phyloP scores from a whole-genome alignment of 23 tunicate species.

The Oikopleura dioica region DNA sequence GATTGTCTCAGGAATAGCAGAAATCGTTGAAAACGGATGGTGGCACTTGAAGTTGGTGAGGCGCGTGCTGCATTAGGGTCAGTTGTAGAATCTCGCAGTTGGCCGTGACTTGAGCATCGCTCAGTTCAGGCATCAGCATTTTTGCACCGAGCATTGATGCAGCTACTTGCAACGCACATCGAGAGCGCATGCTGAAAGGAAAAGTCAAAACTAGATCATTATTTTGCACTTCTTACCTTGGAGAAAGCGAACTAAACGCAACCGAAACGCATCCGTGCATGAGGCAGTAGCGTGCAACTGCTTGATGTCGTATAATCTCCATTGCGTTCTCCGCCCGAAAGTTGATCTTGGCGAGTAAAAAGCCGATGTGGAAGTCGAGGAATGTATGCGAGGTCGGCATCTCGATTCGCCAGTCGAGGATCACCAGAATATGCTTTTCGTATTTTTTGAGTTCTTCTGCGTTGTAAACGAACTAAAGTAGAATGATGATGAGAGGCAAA shows the following conservation, averaged over 20 bases:
- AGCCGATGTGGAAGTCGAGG: neutral
- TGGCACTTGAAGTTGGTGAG: too few relatives aligned
- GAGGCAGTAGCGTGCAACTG: slow-evolving; percentile 6
- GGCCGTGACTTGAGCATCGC: too few relatives aligned
- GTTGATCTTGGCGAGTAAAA: neutral
- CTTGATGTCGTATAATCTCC: neutral
- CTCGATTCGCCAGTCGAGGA: neutral
- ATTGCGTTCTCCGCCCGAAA: neutral
- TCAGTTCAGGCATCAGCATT: too few relatives aligned
- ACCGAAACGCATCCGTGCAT: neutral
- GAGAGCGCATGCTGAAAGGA: too few relatives aligned
- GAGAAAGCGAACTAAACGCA: neutral
- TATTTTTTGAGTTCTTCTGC: neutral
- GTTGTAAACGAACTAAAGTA: neutral
- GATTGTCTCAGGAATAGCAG: too few relatives aligned
- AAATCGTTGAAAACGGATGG: too few relatives aligned
- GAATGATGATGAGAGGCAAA: neutral
- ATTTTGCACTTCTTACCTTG: neutral
- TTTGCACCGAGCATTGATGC: too few relatives aligned
- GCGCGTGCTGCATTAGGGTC: too few relatives aligned
- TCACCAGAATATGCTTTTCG: neutral
- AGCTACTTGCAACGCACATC: too few relatives aligned
- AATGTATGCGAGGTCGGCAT: slow-evolving; percentile 2
- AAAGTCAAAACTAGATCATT: too few relatives aligned
- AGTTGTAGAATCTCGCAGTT: too few relatives aligned